Base-by-base conservation (phyloP, 2,888 invertebrate genomes). In the Tiphia femorata region DNA sequence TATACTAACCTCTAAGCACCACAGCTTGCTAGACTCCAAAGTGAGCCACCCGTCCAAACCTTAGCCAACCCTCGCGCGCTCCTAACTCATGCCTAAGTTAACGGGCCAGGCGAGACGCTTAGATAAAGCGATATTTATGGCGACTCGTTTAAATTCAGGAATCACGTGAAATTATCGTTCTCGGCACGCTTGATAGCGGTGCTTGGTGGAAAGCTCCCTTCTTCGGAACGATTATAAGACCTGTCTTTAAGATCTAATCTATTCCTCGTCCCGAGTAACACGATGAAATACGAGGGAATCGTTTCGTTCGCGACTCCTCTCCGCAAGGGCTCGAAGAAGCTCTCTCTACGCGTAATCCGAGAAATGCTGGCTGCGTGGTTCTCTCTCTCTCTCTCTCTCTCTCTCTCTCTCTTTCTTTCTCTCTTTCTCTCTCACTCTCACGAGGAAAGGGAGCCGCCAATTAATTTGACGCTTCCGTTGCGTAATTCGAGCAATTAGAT, bases 51-150 rank as follows among this genome's bases (percentile, higher is more conserved):
- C n/a, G n/a, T n/a, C n/a, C n/a, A n/a, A n/a, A n/a, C n/a, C n/a
- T n/a, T n/a, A n/a, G n/a, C n/a, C n/a, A n/a, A n/a, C n/a, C n/a
- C n/a, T n/a, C n/a, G n/a, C n/a, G n/a, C n/a, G n/a, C n/a, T n/a
- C n/a, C n/a, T n/a, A n/a, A n/a, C n/a, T n/a, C n/a, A n/a, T n/a
- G n/a, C n/a, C n/a, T n/a, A n/a, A n/a, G 12, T 33, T 33, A 14
- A 33, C 29, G 21, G 25, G 30, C 27, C 42, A 5, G 38, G 3
- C 21, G 17, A 27, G 33, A 14, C 35, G 27, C 14, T 17, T 42
- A 56, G 63, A 66, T 66, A 63, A 63, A 62, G 23, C 51, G 49
- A 49, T 47, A 58, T 54, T 57, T 51, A 64, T 44, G 37, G 49
- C 37, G 37, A 27, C 49, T 60, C 43, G 52, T 67, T 62, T 58